These are phyloP conservation scores for Gymnothorax reevesii DNA, from an alignment of 2,797 vertebrate species.

Conservation along the genomic window DNA sequence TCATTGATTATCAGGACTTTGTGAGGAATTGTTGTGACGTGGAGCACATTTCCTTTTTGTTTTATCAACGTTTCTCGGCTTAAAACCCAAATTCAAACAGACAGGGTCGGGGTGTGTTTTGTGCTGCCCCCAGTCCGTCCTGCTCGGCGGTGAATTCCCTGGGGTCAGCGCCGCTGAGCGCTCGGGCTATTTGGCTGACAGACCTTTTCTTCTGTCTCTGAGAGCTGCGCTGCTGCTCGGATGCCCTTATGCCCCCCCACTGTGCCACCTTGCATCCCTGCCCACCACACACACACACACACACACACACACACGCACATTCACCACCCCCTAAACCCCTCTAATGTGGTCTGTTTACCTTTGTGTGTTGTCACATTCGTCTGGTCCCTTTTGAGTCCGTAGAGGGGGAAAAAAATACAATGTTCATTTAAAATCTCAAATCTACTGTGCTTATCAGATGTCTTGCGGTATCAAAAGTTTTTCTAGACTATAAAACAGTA, in stretches of 20 bases:
- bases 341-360: conserved; percentile 72
- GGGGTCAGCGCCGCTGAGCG: conserved; percentile 75
- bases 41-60: background rate
- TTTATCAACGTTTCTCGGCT: background rate
- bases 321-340: conserved; percentile 69
- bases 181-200: conserved; percentile 87
- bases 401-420: conserved; percentile 53
- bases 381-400: conserved; percentile 44
- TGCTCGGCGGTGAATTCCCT: conserved; percentile 47
- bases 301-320: conserved; percentile 13
- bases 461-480: background rate
- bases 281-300: conserved; percentile 48
- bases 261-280: conserved; percentile 36
- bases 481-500: background rate
- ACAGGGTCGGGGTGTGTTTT: background rate
- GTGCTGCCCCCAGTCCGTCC: background rate
- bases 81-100: background rate
- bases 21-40: background rate
- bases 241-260: conserved; percentile 52
- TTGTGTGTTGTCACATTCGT: conserved; percentile 61
- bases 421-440: conserved; percentile 66
- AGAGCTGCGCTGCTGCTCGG: conserved; percentile 79
- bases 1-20: background rate
- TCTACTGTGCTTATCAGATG: conserved; percentile 30
- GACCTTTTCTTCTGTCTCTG: conserved; percentile 85